Evolutionary conservation across 1,140 invertebrate genomes (phyloP).

Genomic region (Drosophila parabipectinata): DNA sequence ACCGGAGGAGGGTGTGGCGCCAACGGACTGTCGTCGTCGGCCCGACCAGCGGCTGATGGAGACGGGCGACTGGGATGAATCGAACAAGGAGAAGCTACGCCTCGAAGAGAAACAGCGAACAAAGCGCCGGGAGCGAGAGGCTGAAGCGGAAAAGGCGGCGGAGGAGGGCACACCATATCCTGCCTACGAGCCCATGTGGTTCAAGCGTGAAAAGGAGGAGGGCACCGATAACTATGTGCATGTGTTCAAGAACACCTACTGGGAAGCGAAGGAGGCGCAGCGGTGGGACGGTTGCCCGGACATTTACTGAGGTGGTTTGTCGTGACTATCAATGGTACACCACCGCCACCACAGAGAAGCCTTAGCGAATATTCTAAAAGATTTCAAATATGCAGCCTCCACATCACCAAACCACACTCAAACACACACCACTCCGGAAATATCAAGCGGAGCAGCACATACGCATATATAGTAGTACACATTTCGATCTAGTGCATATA

Average conservation of each 20-base stretch:
- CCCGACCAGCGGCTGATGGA: slow-evolving; percentile 99
- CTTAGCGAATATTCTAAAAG: slow-evolving; percentile 62
- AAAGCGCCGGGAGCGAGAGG: slow-evolving; percentile 89
- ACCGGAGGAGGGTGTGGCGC: slow-evolving; percentile 94
- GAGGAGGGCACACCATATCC: slow-evolving; percentile 89
- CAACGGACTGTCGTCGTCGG: slow-evolving; percentile 96
- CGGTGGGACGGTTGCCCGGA: slow-evolving; percentile 97
- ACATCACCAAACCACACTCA: slow-evolving; percentile 4
- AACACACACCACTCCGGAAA: slow-evolving; percentile 12
- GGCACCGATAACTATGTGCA: slow-evolving; percentile 93
- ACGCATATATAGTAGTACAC: slow-evolving; percentile 42
- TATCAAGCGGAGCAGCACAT: slow-evolving; percentile 27
- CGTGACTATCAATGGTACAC: background rate
- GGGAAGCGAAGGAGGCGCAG: slow-evolving; percentile 94
- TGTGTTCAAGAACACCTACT: slow-evolving; percentile 95
- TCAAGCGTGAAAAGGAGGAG: slow-evolving; percentile 92
- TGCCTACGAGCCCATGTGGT: slow-evolving; percentile 96
- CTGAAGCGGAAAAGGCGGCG: slow-evolving; percentile 91
- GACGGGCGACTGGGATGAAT: slow-evolving; percentile 97
- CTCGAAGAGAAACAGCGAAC: slow-evolving; percentile 98
- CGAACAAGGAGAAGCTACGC: slow-evolving; percentile 93
- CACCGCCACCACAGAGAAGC: slow-evolving; percentile 38
- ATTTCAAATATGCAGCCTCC: slow-evolving; percentile 56
- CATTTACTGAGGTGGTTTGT: slow-evolving; percentile 89
- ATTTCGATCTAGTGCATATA: slow-evolving; percentile 42